Conservation (phyloP, 2,888 invertebrate species). For the Acronicta leporina region DNA sequence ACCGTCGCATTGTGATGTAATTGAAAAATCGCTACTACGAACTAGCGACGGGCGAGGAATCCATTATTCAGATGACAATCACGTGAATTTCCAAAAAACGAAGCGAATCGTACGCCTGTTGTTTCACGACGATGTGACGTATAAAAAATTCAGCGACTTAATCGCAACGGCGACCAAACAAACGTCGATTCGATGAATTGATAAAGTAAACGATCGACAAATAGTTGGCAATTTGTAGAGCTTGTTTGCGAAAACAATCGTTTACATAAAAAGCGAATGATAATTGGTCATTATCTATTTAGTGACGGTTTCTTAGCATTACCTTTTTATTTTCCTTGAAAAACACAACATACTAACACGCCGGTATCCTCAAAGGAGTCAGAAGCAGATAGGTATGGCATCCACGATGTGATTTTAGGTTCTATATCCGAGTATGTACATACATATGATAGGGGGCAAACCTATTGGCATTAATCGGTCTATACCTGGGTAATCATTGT, state of each 20-base stretch:
- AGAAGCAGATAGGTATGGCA: too few relatives aligned
- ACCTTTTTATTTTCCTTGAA: background rate
- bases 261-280: constrained; percentile 22
- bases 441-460: too few relatives aligned
- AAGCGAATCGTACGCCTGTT: constrained; percentile 79
- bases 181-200: constrained; percentile 71
- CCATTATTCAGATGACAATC: constrained; percentile 86
- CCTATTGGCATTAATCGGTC: too few relatives aligned
- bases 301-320: constrained; percentile 1
- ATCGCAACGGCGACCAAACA: constrained; percentile 81
- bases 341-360: too few relatives aligned
- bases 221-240: constrained; percentile 77
- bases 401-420: too few relatives aligned
- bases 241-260: constrained; percentile 59
- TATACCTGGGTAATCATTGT: too few relatives aligned
- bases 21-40: constrained; percentile 83
- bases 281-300: constrained; percentile 10
- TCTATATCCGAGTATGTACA: too few relatives aligned
- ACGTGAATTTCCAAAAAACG: constrained; percentile 85
- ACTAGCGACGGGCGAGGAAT: constrained; percentile 73
- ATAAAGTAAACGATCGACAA: constrained; percentile 70
- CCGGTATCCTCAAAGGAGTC: too few relatives aligned
- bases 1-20: constrained; percentile 81
- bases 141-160: constrained; percentile 86
- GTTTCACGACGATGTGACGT: constrained; percentile 78